phyloP scores from a whole-genome alignment of 2,888 invertebrate species.

The Autographa gamma region DNA sequence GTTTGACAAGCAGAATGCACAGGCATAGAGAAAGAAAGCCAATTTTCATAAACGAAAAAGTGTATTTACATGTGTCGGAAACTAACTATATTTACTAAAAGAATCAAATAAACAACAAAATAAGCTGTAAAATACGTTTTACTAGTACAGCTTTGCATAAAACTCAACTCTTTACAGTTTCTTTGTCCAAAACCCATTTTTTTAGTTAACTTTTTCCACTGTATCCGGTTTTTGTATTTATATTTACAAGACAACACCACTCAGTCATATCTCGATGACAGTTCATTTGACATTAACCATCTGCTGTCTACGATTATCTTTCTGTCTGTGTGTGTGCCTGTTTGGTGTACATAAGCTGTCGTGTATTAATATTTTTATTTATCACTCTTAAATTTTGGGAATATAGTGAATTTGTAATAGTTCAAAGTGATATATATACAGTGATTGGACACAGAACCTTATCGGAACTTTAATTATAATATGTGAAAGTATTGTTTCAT shows the following conservation, averaged over 20 bases:
- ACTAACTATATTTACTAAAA: not conserved
- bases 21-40: not conserved
- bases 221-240: not conserved
- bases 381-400: not conserved
- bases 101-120: not conserved
- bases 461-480: constrained; percentile 29
- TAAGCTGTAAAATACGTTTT: too few species aligned
- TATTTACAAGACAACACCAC: not conserved
- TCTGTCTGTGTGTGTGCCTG: not conserved
- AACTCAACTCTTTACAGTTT: too few species aligned
- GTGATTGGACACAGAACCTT: constrained; percentile 10
- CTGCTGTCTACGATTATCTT: not conserved
- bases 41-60: not conserved
- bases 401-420: not conserved
- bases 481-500: constrained; percentile 56
- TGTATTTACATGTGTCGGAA: not conserved
- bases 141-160: too few species aligned
- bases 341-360: not conserved
- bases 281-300: not conserved
- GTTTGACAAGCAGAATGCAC: constrained; percentile 26
- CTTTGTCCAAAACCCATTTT: not conserved
- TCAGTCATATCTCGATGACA: not conserved
- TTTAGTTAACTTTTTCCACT: not conserved
- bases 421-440: constrained; percentile 1
- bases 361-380: constrained; percentile 16